These are phyloP conservation scores for Nephrotoma guestfalica DNA, from an alignment of 2,888 invertebrate species.

Conservation along the genomic window DNA sequence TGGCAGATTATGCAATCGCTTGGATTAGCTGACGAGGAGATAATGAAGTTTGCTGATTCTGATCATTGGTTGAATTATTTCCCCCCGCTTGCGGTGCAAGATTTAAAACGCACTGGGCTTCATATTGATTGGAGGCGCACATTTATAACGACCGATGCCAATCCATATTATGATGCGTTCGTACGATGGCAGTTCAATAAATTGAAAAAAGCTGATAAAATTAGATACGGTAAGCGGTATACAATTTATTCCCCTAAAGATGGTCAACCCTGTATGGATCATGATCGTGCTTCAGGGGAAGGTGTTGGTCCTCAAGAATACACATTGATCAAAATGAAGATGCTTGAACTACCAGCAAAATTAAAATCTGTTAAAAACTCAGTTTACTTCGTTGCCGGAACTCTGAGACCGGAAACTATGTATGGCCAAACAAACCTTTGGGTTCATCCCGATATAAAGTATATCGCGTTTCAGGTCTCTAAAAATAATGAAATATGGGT, in stretches of 20 bases:
- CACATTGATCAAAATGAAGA: constrained; percentile 85
- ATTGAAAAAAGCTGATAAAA: constrained; percentile 71
- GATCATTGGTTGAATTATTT: constrained; percentile 94
- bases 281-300: constrained; percentile 90
- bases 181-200: constrained; percentile 91
- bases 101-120: constrained; percentile 78
- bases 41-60: constrained; percentile 79
- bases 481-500: constrained; percentile 65
- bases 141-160: constrained; percentile 97
- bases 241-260: constrained; percentile 94
- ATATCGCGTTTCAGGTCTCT: constrained; percentile 68
- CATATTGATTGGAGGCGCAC: constrained; percentile 96
- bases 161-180: constrained; percentile 96
- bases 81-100: constrained; percentile 75
- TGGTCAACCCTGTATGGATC: constrained; percentile 99
- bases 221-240: constrained; percentile 93
- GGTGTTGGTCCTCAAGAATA: constrained; percentile 98
- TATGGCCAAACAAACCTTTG: constrained; percentile 99
- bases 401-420: constrained; percentile 98
- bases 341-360: constrained; percentile 40
- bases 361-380: constrained; percentile 31
- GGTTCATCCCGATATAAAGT: constrained; percentile 89
- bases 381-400: constrained; percentile 74
- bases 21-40: constrained; percentile 82
- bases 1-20: constrained; percentile 98